Conservation (phyloP, 2,113 vertebrate species). For the Anhinga anhinga region DNA sequence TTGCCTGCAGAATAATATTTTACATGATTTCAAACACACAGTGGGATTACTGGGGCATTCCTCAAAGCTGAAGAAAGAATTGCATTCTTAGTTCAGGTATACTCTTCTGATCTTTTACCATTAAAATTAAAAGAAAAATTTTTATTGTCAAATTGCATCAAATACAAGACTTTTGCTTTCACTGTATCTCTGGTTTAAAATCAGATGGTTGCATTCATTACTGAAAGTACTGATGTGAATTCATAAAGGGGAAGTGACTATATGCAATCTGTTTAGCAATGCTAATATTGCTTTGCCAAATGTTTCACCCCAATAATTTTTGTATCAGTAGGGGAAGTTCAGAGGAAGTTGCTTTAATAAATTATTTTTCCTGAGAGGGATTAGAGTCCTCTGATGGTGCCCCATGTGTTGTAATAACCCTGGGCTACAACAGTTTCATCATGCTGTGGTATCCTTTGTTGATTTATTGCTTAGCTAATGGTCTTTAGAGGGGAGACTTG, state of each 20-base stretch:
- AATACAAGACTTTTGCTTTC: background rate
- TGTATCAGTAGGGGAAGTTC: background rate
- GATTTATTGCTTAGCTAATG: slow-evolving; percentile 55
- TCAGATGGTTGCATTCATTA: background rate
- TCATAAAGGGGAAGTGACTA: background rate
- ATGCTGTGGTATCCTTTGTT: background rate
- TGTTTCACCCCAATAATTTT: background rate
- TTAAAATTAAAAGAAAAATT: background rate
- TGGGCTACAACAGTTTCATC: slow-evolving; percentile 48
- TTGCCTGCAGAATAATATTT: background rate
- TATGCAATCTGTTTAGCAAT: background rate
- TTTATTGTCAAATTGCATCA: background rate
- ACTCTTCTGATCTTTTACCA: background rate
- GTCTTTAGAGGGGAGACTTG: slow-evolving; percentile 23
- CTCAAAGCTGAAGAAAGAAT: background rate
- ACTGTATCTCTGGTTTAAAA: background rate
- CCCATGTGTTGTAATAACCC: slow-evolving; percentile 61
- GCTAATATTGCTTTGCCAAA: background rate
- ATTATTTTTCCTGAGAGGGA: slow-evolving; percentile 15
- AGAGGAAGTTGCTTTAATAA: slow-evolving; percentile 8
- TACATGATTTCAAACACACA: background rate
- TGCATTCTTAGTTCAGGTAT: background rate
- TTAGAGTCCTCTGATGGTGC: slow-evolving; percentile 7
- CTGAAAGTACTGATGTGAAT: background rate
- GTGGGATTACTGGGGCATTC: background rate